Evolutionary conservation across 2,113 vertebrate genomes (phyloP).

Genomic region (Danio rerio): GRCz12tu NC_133194.1:7404501-7405000

Average conservation of each 20-base stretch:
- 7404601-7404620: not conserved
- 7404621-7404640: not conserved
- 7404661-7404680: not conserved
- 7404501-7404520: not conserved
- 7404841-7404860: constrained; percentile 10
- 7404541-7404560: not conserved
- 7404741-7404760: not conserved
- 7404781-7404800: not conserved
- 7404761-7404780: not conserved
- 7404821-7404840: not conserved
- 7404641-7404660: not conserved
- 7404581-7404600: not conserved
- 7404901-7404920: not conserved
- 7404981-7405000: constrained; percentile 29
- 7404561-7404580: not conserved
- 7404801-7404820: not conserved
- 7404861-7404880: not conserved
- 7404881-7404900: not conserved
- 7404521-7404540: not conserved
- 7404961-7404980: constrained; percentile 32
- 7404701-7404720: not conserved
- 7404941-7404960: constrained; percentile 10
- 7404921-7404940: constrained; percentile 15
- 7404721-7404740: not conserved
- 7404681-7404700: not conserved